Base-by-base conservation (phyloP, 2,888 invertebrate genomes). In the Osmoderma eremita region DNA sequence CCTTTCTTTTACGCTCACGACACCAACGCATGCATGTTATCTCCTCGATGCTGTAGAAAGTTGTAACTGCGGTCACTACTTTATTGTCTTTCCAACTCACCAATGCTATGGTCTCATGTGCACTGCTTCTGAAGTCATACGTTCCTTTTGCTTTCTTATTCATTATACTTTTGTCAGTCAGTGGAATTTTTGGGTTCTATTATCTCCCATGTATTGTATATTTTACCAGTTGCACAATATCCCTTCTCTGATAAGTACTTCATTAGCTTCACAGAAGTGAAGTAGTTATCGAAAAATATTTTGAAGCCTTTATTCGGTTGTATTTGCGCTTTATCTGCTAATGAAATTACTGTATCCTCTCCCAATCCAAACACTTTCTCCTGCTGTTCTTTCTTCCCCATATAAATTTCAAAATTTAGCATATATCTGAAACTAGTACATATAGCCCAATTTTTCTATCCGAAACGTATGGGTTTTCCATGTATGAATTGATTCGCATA, bases 371-470 rank as follows among this genome's bases (percentile, higher is more conserved):
- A 73, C 48, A 68, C 38, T 38, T 68, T 65, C 41, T 58, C 45
- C n/a, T 54, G 41, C 15, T 63, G 48, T 51, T 18, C 10, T 13
- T 30, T 30, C 70, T 74, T 75, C 20, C 72, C 75, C 10, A 69
- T 72, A 56, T 74, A 73, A 42, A 75, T 73, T 5, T 72, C 73
- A 48, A 74, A 73, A 61, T 62, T 39, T 3, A 71, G 13, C 70
- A 71, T 67, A 64, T 71, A 76, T 12, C 71, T 74, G 51, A 50
- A 69, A 51, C 63, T 71, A 12, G 67, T 69, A 51, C 73, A 72
- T 18, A 74, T 18, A 5, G 71, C 70, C 74, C 73, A 76, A 53
- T 71, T 72, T 65, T 75, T 75, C n/a, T n/a, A n/a, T n/a, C n/a
- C n/a, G n/a, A n/a, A n/a, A n/a, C n/a, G n/a, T n/a, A n/a, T n/a